These are phyloP conservation scores for Andrena minutula DNA, from an alignment of 2,888 invertebrate genomes.

Conservation along the genomic window DNA sequence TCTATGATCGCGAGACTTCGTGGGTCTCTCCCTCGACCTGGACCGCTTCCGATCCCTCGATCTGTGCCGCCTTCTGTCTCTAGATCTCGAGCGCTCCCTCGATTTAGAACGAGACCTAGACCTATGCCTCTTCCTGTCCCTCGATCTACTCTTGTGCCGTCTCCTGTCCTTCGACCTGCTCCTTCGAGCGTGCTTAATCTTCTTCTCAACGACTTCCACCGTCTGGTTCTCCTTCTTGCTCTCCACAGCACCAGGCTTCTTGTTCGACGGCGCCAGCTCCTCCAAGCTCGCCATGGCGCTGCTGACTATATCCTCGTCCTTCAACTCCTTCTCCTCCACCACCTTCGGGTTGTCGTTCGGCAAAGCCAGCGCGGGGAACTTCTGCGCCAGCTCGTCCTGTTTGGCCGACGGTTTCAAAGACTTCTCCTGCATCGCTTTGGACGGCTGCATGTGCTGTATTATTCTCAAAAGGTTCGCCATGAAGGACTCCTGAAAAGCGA, in stretches of 20 bases:
- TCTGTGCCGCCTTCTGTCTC: constrained; percentile 72
- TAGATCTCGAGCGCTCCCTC: constrained; percentile 67
- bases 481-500: constrained; percentile 92
- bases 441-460: constrained; percentile 97
- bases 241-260: constrained; percentile 67
- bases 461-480: constrained; percentile 96
- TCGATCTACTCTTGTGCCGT: constrained; percentile 38
- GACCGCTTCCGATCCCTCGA: constrained; percentile 66
- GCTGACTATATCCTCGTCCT: constrained; percentile 87
- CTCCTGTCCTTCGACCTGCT: constrained; percentile 75
- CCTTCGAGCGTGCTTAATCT: constrained; percentile 70
- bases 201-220: constrained; percentile 74
- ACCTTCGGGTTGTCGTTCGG: constrained; percentile 89
- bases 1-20: constrained; percentile 73
- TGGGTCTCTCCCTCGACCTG: constrained; percentile 76
- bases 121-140: constrained; percentile 64
- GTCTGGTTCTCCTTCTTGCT: constrained; percentile 70
- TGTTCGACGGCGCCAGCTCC: constrained; percentile 91
- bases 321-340: constrained; percentile 67
- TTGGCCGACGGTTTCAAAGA: constrained; percentile 72
- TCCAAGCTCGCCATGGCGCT: constrained; percentile 95
- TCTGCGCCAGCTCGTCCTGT: constrained; percentile 88
- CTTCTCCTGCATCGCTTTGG: constrained; percentile 75
- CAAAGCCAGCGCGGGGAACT: constrained; percentile 93
- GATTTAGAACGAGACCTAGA: constrained; percentile 73